Evolutionary conservation across 2,888 invertebrate genomes (phyloP).

Genomic region (Zootermopsis nevadensis): DNA sequence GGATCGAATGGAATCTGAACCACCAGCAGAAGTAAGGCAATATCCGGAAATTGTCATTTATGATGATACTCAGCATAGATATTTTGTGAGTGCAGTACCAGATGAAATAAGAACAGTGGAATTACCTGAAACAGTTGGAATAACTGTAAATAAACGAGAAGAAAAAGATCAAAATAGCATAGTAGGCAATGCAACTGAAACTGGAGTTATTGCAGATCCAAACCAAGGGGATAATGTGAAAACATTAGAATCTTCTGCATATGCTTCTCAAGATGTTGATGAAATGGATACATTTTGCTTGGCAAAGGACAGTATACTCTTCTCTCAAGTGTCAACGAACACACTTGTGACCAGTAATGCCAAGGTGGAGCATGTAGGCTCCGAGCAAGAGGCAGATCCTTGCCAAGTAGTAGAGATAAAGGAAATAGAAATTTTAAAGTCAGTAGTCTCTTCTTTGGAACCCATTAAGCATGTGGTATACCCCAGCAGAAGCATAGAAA

Average conservation of each 20-base stretch:
- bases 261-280: conserved; percentile 52
- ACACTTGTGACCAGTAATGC: conserved; percentile 40
- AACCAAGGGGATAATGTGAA: not conserved
- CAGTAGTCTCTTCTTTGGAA: conserved; percentile 67
- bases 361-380: not conserved
- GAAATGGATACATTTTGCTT: conserved; percentile 69
- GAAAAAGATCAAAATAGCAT: not conserved
- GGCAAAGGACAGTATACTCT: conserved; percentile 74
- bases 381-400: conserved; percentile 58
- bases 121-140: not conserved
- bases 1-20: not conserved
- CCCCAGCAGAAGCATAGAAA: conserved; percentile 67
- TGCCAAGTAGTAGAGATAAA: conserved; percentile 76
- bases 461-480: conserved; percentile 61
- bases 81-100: conserved; percentile 35
- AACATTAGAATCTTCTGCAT: not conserved
- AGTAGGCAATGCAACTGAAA: not conserved
- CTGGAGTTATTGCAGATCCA: not conserved
- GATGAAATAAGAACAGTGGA: conserved; percentile 35
- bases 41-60: not conserved
- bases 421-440: conserved; percentile 76
- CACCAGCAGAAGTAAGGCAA: not conserved
- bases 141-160: not conserved
- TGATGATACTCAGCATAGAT: not conserved
- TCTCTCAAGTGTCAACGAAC: conserved; percentile 72